phyloP scores from a whole-genome alignment of 2,888 invertebrate genomes.

The Drosophila colorata region DNA sequence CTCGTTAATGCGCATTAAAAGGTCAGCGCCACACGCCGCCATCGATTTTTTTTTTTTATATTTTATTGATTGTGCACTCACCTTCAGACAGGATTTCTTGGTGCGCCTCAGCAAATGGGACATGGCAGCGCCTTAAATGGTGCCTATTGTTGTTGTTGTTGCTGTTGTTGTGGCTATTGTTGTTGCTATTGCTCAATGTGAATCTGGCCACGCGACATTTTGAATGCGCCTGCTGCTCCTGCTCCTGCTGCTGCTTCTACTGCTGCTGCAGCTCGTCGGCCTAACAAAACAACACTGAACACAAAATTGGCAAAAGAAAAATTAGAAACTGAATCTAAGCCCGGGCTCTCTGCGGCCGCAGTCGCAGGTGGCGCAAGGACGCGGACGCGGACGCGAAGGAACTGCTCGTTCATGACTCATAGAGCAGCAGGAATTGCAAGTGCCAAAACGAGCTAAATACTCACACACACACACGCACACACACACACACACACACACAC shows the following conservation, averaged over 20 bases:
- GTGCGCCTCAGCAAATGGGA: slow-evolving; percentile 84
- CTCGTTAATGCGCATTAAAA: slow-evolving; percentile 10
- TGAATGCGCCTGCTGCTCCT: slow-evolving; percentile 36
- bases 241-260: slow-evolving; percentile 30
- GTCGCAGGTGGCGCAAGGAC: slow-evolving; percentile 63
- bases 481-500: slow-evolving; percentile 2
- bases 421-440: slow-evolving; percentile 50
- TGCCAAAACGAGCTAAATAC: slow-evolving; percentile 41
- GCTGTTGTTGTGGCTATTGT: slow-evolving; percentile 11
- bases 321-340: too few relatives aligned
- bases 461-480: slow-evolving; percentile 6
- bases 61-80: slow-evolving; percentile 76
- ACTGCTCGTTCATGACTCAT: slow-evolving; percentile 63
- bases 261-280: slow-evolving; percentile 69
- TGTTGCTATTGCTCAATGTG: slow-evolving; percentile 20
- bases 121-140: slow-evolving; percentile 57
- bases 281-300: slow-evolving; percentile 71
- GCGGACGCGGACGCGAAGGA: slow-evolving; percentile 1
- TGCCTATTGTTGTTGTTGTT: slow-evolving; percentile 10
- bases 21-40: slow-evolving; percentile 18
- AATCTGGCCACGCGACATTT: slow-evolving; percentile 37
- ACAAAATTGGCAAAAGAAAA: slow-evolving; percentile 21
- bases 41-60: slow-evolving; percentile 64
- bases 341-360: too few relatives aligned
- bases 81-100: slow-evolving; percentile 84